These are phyloP conservation scores for Nematolebias whitei DNA, from an alignment of 2,113 vertebrate species.

Conservation along the genomic window DNA sequence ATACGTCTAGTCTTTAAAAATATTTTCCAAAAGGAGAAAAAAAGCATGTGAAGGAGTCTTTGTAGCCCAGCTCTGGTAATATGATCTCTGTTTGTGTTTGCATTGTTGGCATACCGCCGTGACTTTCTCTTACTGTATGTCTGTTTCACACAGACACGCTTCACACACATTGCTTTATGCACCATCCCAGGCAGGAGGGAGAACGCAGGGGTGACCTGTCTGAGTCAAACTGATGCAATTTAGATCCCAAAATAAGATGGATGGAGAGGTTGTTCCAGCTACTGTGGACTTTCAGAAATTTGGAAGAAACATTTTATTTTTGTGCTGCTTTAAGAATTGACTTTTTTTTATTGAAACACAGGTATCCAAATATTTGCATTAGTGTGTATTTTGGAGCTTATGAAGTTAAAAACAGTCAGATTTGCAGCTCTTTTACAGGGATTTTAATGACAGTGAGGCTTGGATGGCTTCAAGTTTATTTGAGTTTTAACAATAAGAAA, in stretches of 20 bases:
- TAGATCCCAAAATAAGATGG: constrained; percentile 13
- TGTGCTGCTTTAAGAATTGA: constrained; percentile 9
- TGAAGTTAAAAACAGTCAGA: constrained; percentile 31
- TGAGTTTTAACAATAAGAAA: too few species aligned
- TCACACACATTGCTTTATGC: constrained; percentile 25
- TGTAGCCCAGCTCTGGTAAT: constrained; percentile 9
- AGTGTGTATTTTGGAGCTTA: constrained; percentile 21
- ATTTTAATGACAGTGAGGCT: constrained; percentile 39
- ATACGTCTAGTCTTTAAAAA: constrained; percentile 3
- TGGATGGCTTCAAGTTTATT: too few species aligned
- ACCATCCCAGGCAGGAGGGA: neutral
- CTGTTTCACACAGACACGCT: constrained; percentile 6
- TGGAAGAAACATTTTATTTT: constrained; percentile 7
- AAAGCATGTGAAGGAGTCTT: constrained; percentile 7
- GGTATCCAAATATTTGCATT: constrained; percentile 50
- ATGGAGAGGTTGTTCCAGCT: constrained; percentile 19
- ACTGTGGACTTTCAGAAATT: constrained; percentile 13
- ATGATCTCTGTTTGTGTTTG: constrained; percentile 62
- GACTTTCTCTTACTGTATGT: constrained; percentile 31
- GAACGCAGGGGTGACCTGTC: constrained; percentile 4
- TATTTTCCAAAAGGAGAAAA: neutral
- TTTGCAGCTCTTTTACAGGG: constrained; percentile 22
- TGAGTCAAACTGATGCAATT: constrained; percentile 26
- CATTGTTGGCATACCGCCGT: constrained; percentile 59
- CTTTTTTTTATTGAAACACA: constrained; percentile 7